Percentiles rank a stretch among this genome's conserved stretches.
Conservation (phyloP, 2,113 vertebrate species). For the Lepus europaeus region DNA sequence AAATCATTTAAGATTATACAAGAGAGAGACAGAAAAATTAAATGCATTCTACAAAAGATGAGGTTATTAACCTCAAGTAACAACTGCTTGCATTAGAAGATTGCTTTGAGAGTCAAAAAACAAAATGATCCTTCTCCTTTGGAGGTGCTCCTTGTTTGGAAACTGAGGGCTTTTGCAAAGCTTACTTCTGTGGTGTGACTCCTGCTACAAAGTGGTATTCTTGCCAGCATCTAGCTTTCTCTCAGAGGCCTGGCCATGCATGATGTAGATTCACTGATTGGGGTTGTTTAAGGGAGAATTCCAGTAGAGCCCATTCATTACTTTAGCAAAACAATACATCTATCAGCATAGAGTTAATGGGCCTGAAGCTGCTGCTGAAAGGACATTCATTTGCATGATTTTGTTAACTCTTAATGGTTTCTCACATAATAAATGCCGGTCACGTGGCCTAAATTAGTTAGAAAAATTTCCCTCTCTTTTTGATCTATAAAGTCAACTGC, state of each 20-base stretch:
- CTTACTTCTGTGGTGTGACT: neutral
- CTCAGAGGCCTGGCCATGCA: too few relatives aligned
- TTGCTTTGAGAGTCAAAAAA: neutral
- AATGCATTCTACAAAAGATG: constrained; percentile 47
- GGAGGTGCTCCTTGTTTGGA: neutral
- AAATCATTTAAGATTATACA: constrained; percentile 52
- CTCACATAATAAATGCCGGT: neutral
- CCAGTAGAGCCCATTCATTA: neutral
- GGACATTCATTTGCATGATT: neutral
- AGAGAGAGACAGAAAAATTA: neutral
- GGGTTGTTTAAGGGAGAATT: neutral
- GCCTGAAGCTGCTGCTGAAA: neutral
- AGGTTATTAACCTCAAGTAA: neutral
- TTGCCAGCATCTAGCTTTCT: neutral
- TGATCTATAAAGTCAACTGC: neutral
- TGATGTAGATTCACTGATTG: neutral
- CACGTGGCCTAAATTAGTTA: neutral
- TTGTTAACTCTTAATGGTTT: neutral
- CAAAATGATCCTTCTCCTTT: constrained; percentile 18
- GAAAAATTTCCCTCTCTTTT: neutral
- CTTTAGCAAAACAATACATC: constrained; percentile 49
- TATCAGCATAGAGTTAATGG: neutral
- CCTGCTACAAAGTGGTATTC: neutral
- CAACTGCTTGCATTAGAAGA: constrained; percentile 29
- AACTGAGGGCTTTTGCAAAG: neutral